Evolutionary conservation across 1,140 invertebrate genomes (phyloP), one percentile per base, ranked within the genome.

Genomic region (Schmidtea mediterranea): DNA sequence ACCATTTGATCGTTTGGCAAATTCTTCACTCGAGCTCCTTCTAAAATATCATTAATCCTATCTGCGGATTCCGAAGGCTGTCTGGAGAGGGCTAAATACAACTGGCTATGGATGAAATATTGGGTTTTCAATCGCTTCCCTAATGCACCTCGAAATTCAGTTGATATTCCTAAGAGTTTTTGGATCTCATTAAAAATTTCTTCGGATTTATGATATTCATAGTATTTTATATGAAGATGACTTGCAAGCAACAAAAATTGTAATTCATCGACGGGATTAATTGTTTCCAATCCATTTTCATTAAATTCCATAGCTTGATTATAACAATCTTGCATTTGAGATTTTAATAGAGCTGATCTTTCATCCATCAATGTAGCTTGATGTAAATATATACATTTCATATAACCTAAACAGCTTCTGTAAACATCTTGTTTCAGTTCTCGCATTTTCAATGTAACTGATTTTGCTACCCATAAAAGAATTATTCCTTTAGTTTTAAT

Each of bases 191-290:
- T 21, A 16, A 45, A 15, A 12, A 45, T 22, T 3, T 21, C 5
- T 45, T 45, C 43, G 23, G 43, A 45, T 6, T 21, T 16, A 19
- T 45, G 18, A n/a, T 19, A 45, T 21, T 45, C 43, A 45, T 45
- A 45, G n/a, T 45, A 45, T 13, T 22, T 22, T 45, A 21, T 21
- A 21, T 19, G 3, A 9, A 45, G n/a, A 45, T 45, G 43, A 21
- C 15, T 6, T 22, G 43, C 19, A 22, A 45, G 15, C 12, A 45
- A 21, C 5, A 21, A 5, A 21, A 45, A 45, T 45, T 45, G 15
- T 22, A 45, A 19, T 24, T 21, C 21, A 22, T 45, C 19, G 2
- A 21, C 6, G 2, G 15, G 43, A 32, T 32, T 10, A 32, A 32
- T 10, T n/a, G n/a, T n/a, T n/a, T n/a, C n/a, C 5, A 6, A 3